Percentiles rank a stretch among this genome's conserved stretches.
These are phyloP conservation scores for Ceratitis capitata DNA, from an alignment of 1,140 invertebrate species.

Conservation along the genomic window DNA sequence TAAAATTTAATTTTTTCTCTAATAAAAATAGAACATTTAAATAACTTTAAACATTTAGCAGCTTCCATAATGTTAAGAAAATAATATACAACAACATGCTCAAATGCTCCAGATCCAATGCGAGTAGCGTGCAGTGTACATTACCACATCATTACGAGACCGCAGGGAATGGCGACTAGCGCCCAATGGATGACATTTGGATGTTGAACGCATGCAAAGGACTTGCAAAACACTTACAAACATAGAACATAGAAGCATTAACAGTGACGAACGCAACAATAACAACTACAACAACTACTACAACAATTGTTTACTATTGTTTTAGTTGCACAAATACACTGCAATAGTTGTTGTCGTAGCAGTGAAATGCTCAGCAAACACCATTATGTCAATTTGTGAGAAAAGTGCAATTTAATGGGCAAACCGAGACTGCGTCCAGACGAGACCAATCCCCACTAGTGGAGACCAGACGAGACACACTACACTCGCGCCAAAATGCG, in stretches of 20 bases:
- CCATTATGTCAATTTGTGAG: conserved; percentile 39
- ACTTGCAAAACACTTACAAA: neutral
- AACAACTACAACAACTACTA: neutral
- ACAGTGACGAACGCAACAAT: neutral
- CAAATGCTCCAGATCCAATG: neutral
- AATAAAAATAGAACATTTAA: too few relatives aligned
- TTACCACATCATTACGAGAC: conserved; percentile 40
- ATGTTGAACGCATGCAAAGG: neutral
- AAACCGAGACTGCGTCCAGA: conserved; percentile 32
- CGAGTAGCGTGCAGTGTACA: neutral
- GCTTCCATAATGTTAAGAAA: neutral
- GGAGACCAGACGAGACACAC: neutral
- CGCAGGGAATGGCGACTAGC: neutral
- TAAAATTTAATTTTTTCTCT: too few relatives aligned
- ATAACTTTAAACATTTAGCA: too few relatives aligned
- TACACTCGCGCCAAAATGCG: neutral
- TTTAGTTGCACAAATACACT: neutral
- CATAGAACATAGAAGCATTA: neutral
- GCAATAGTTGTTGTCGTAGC: neutral
- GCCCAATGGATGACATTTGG: neutral
- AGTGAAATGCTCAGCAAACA: neutral
- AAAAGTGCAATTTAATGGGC: conserved; percentile 37
- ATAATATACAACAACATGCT: too few relatives aligned
- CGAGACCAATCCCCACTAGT: neutral
- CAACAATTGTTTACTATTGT: neutral